Percentiles rank a stretch among this genome's conserved stretches.
Conservation (phyloP, 2,888 invertebrate species). For the Hirtodrosophila confusa region DNA sequence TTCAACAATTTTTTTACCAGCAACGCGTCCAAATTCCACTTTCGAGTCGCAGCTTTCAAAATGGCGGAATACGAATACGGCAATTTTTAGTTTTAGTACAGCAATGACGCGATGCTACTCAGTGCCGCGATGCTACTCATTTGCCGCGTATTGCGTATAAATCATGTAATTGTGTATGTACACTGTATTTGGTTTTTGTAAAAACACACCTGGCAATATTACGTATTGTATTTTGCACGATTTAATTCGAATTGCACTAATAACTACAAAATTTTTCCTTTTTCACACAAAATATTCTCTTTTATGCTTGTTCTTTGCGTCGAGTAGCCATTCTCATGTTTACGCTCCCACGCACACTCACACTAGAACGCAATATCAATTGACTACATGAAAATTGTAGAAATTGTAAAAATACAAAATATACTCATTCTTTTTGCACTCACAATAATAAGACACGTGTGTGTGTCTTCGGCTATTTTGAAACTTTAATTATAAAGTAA, state of each 20-base stretch:
- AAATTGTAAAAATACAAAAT: neutral
- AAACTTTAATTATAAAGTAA: constrained; percentile 14
- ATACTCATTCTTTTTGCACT: constrained; percentile 1
- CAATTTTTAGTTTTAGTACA: constrained; percentile 83
- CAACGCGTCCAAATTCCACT: constrained; percentile 84
- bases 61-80: constrained; percentile 84
- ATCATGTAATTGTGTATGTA: constrained; percentile 30
- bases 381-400: constrained; percentile 2
- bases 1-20: constrained; percentile 78
- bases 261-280: constrained; percentile 48
- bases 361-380: constrained; percentile 21
- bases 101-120: constrained; percentile 83
- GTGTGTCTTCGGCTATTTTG: neutral
- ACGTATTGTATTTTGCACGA: constrained; percentile 39
- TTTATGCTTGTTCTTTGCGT: constrained; percentile 49
- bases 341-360: constrained; percentile 41
- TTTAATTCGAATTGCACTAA: constrained; percentile 50
- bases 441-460: constrained; percentile 2
- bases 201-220: constrained; percentile 52
- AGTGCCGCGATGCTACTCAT: constrained; percentile 67
- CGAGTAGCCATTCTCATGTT: constrained; percentile 42
- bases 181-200: constrained; percentile 6
- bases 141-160: constrained; percentile 54
- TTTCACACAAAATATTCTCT: constrained; percentile 65
- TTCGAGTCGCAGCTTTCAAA: constrained; percentile 84